Percentiles rank a stretch among this genome's conserved stretches.
phyloP scores from a whole-genome alignment of 2,113 vertebrate genomes.

The Oxyura jamaicensis region DNA sequence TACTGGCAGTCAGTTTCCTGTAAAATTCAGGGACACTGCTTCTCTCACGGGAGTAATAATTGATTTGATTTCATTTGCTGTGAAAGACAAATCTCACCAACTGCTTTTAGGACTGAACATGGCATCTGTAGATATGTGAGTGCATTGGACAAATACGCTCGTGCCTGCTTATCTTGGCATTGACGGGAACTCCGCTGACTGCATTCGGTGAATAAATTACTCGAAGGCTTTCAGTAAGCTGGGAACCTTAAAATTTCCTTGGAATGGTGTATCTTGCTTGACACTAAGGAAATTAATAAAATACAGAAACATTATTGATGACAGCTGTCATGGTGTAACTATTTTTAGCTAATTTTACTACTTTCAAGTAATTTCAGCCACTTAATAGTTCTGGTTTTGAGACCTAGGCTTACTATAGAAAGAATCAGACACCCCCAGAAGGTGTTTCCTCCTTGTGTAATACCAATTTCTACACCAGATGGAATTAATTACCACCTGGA shows the following conservation, averaged over 20 bases:
- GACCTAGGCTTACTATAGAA: not conserved
- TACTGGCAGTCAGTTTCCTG: not conserved
- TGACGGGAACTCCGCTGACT: not conserved
- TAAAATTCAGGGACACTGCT: not conserved
- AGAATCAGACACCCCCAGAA: not conserved
- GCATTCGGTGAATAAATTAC: not conserved
- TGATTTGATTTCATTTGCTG: not conserved
- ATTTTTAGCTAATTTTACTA: not conserved
- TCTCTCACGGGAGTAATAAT: not conserved
- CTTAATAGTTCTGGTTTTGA: not conserved
- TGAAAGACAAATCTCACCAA: not conserved
- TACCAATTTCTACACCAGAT: not conserved
- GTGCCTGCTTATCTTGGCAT: not conserved
- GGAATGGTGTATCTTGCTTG: not conserved
- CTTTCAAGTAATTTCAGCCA: not conserved
- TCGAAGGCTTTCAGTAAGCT: not conserved
- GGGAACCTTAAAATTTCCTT: not conserved
- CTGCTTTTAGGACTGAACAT: not conserved
- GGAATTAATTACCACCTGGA: not conserved
- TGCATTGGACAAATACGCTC: not conserved
- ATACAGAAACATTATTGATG: not conserved
- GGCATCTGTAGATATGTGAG: not conserved
- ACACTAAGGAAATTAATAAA: not conserved
- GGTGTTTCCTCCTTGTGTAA: not conserved
- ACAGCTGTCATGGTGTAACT: not conserved